phyloP scores from a whole-genome alignment of 2,888 invertebrate species.

The Drymonia ruficornis region DNA sequence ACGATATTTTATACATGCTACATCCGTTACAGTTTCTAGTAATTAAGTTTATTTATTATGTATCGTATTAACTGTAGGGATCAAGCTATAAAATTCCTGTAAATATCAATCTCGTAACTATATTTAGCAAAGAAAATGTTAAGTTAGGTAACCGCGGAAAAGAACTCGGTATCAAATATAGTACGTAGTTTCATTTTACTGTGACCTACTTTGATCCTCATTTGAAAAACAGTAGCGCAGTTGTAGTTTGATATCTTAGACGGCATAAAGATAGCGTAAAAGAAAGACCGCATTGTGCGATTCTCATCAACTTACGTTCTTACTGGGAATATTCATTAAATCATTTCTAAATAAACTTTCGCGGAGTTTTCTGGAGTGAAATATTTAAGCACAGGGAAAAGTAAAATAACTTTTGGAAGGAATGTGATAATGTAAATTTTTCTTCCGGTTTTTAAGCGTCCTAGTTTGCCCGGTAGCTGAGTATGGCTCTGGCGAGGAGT shows the following conservation, averaged over 20 bases:
- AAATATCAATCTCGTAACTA: too few relatives aligned
- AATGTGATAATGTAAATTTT: conserved; percentile 63
- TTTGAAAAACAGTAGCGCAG: background rate
- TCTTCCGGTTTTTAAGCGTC: conserved; percentile 51
- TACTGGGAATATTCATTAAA: conserved; percentile 19
- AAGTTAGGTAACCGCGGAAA: too few relatives aligned
- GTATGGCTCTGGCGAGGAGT: conserved; percentile 53
- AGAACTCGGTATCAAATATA: too few relatives aligned
- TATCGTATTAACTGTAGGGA: too few relatives aligned
- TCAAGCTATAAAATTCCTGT: too few relatives aligned
- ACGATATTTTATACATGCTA: conserved; percentile 3
- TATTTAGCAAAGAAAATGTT: too few relatives aligned
- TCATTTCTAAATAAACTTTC: conserved; percentile 28
- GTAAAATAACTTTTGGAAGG: conserved; percentile 49
- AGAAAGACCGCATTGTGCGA: background rate
- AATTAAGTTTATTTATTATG: background rate
- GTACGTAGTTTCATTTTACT: background rate
- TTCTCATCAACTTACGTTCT: background rate
- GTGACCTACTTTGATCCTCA: conserved; percentile 1
- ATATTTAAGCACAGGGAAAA: conserved; percentile 41
- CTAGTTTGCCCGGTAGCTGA: conserved; percentile 51
- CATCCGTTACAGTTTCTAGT: background rate
- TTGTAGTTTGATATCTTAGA: background rate
- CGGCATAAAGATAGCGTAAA: background rate
- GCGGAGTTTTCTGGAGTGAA: conserved; percentile 34